A percentile compares a stretch with the other conserved stretches of the same genome.
Conservation (phyloP, 2,888 invertebrate species). For the Synergus gifuensis region DNA sequence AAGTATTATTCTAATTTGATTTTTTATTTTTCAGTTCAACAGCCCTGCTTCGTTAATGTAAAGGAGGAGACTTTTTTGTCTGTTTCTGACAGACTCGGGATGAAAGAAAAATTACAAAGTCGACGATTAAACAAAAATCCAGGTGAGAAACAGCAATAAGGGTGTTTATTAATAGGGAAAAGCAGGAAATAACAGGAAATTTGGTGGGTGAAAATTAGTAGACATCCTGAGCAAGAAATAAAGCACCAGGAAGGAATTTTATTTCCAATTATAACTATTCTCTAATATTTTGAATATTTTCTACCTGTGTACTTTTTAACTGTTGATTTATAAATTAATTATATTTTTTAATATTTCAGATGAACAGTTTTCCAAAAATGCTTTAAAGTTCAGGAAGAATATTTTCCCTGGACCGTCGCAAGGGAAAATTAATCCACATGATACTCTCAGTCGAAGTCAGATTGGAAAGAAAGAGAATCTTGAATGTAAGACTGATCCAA, state of each 20-base stretch:
- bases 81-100: background rate
- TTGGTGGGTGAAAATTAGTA: too few relatives aligned
- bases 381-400: background rate
- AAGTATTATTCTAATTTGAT: background rate
- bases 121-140: background rate
- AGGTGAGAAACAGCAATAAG: background rate
- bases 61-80: background rate
- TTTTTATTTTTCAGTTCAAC: background rate
- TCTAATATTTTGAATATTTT: too few relatives aligned
- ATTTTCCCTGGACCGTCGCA: too few relatives aligned
- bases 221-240: background rate
- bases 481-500: background rate
- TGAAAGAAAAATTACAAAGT: background rate
- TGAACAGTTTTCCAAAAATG: background rate
- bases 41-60: background rate
- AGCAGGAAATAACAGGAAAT: too few relatives aligned
- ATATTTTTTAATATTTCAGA: background rate
- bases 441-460: too few relatives aligned
- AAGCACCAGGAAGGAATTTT: background rate
- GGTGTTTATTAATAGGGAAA: too few relatives aligned
- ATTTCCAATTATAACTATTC: too few relatives aligned
- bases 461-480: background rate
- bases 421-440: too few relatives aligned
- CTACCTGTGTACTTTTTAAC: background rate
- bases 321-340: background rate